Conservation (phyloP, 2,888 invertebrate species). For the Steinernema hermaphroditum region DNA sequence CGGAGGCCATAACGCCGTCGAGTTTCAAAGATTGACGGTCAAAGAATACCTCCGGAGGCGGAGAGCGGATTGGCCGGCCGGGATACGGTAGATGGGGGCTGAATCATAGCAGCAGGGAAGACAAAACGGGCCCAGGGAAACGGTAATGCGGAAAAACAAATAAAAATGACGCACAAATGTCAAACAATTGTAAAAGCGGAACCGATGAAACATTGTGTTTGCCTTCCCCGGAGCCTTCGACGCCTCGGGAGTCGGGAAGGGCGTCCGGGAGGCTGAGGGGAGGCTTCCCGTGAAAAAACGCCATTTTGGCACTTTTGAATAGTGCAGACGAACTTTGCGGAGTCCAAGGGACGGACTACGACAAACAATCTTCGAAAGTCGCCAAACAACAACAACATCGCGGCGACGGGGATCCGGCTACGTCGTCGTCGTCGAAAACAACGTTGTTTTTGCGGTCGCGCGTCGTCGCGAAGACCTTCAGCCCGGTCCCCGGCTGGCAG, state of each 20-base stretch:
- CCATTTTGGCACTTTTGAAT: neutral
- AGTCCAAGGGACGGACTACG: slow-evolving; percentile 14
- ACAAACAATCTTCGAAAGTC: slow-evolving; percentile 11
- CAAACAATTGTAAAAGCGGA: slow-evolving; percentile 28
- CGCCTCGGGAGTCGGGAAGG: neutral
- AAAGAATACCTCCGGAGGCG: neutral
- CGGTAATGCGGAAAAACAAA: slow-evolving; percentile 26
- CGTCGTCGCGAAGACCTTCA: neutral
- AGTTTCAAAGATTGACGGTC: neutral
- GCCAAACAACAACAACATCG: slow-evolving; percentile 15
- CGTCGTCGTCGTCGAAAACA: slow-evolving; percentile 20
- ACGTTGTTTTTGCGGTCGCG: slow-evolving; percentile 18
- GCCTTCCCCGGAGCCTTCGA: neutral
- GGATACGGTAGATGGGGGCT: neutral
- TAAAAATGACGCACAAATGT: slow-evolving; percentile 20
- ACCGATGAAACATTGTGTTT: slow-evolving; percentile 31
- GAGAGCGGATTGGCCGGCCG: too few species aligned
- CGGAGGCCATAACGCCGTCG: too few species aligned
- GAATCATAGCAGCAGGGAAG: neutral
- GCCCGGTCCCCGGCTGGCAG: neutral
- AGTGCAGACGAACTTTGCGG: slow-evolving; percentile 15
- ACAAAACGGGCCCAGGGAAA: neutral
- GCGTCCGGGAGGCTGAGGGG: neutral
- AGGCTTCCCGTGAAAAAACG: slow-evolving; percentile 5
- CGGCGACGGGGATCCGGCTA: slow-evolving; percentile 9